Evolutionary conservation across 37 sponge, comb jelly and placozoan species (phyloP), one percentile per base, ranked within the genome.

Genomic region (Aplysina aerophoba): DNA sequence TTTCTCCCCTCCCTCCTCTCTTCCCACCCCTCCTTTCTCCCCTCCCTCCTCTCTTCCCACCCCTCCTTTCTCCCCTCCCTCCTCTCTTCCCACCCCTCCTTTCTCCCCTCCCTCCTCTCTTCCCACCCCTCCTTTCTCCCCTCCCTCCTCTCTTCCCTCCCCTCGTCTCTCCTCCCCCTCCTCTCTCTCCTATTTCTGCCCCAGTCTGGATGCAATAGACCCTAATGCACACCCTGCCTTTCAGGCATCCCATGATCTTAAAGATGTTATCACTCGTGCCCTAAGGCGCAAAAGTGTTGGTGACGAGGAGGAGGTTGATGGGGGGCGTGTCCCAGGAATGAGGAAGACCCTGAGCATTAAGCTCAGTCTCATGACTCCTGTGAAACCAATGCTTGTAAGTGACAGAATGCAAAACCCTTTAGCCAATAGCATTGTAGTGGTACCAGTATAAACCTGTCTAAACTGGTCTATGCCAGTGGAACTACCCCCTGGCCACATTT

Each of bases 311-410:
- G 78, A 12, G 0, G 63, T 66, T 68, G 92, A 80, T 40, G 87
- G 38, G 73, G 92, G 59, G 19, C 87, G 74, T 21, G 41, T 41
- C 20, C 89, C 95, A 13, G 60, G 81, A 22, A 20, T 92, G 81
- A 90, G 81, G 74, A 89, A 86, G 73, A 39, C 15, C 19, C 89
- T 97, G 59, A 92, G 95, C 50, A 82, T 97, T 12, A 85, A 84
- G 17, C 84, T 89, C 19, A 80, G 75, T 20, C 64, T 98, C n/a
- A 96, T 98, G 99, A 96, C 97, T 0, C 97, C 99, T 25, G 92
- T 98, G 36, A 96, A 95, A 65, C 99, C 99, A 2, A 98, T 98
- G 99, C 88, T 98, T 84, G 96, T 96, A 55, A 21, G 91, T 73
- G 3, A 24, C 37, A 1, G 16, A 17, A 3, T 44, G 50, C 3